Base-by-base conservation (phyloP, 2,797 vertebrate genomes). In the Sebastes hubbsi region DNA sequence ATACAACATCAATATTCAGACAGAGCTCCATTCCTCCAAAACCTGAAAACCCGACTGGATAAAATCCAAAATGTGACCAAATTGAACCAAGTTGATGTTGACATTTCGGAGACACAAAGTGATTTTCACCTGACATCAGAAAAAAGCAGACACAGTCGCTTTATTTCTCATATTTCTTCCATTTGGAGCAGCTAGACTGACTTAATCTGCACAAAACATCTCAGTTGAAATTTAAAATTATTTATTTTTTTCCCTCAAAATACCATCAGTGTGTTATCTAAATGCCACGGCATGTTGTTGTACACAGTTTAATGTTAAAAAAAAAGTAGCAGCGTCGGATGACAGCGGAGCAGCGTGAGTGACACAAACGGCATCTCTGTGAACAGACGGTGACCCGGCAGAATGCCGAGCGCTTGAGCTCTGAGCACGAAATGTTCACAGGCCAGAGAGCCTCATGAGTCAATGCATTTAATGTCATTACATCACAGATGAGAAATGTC, bases 201-300 rank as follows among this genome's bases (percentile, higher is more conserved):
- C 58, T 74, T 60, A 65, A 88, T 87, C 75, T 79, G 36, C 27
- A 63, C 20, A 24, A 58, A 78, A 42, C 65, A 86, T 76, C 86
- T 67, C 75, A 63, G 52, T 5, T 81, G 38, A 75, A 66, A 87
- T 84, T 79, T 42, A 38, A 87, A 86, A 63, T 18, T 0, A 11
- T 30, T 70, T 74, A 10, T 59, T 18, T 34, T n/a, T n/a, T 11
- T 0, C 2, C 52, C 70, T 36, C 67, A 46, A 85, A 87, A 86
- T 82, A 75, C 70, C 82, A 80, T 36, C 61, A 6, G 46, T 36
- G 65, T 29, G 58, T 85, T 88, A 80, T 88, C 77, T 62, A 70
- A 87, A 89, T 82, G 83, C 59, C 87, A 87, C 71, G 20, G 72
- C 4, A 0, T 68, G 80, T 69, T 55, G 3, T 22, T 61, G 29